Evolutionary conservation across 30 jellyfish, hydroid and myxozoan species (phyloP), one percentile per base, ranked within the genome.

Genomic region (Pseudorhiza aurosa): DNA sequence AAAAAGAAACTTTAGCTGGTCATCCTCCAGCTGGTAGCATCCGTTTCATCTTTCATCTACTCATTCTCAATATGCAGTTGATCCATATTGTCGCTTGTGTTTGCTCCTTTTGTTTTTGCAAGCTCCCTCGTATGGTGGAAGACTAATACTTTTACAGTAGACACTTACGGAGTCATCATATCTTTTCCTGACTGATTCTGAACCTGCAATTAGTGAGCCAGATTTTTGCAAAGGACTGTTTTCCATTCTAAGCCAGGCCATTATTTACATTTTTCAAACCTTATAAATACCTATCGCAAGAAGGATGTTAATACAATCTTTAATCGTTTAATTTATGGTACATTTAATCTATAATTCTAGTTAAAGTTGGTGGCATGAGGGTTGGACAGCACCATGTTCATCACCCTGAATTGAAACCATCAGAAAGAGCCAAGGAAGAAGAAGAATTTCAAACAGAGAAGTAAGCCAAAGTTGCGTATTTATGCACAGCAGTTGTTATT

Each of bases 341-440:
- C n/a, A n/a, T n/a, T 19, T 14, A 21, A 17, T 36, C 4, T 31
- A 1, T 15, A 57, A 22, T 4, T 18, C 32, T 74, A 91, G 98
- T 91, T 5, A 91, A 91, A 71, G 98, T 75, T 83, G 96, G 98
- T 17, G 98, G 98, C 1, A 91, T 83, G 96, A 72, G 98, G 68
- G 95, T 91, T 18, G 98, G 88, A 15, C 98, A 91, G 82, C 98
- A 91, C 43, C 94, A 89, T 64, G 83, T 59, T 14, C 90, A 79
- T 77, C 96, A 80, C 55, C 76, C 96, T 24, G 98, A 91, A 30
- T 77, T 31, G 45, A 59, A 82, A 49, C 75, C 98, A 8, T 40
- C 90, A 68, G 98, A 91, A 51, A 75, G 90, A 78, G 91, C 91
- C 6, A 88, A 91, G 35, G 87, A 91, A 45, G 98, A 91, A 58